Percentiles rank a stretch among this genome's conserved stretches.
phyloP scores from a whole-genome alignment of 2,888 invertebrate species.

The Palloptera scutellata region DNA sequence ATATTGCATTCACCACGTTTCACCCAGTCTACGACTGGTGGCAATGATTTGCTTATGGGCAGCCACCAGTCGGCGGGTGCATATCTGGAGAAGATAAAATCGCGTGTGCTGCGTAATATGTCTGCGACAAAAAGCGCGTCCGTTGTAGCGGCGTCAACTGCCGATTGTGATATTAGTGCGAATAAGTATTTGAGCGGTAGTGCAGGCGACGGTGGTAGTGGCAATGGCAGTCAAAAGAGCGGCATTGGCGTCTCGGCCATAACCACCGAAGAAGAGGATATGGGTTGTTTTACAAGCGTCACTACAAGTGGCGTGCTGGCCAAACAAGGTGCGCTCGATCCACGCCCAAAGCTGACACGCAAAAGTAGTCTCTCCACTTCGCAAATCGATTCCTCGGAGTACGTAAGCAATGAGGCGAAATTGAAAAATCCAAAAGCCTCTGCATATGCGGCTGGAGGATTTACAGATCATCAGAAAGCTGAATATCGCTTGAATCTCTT shows the following conservation, averaged over 20 bases:
- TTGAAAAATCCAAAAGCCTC: conserved; percentile 51
- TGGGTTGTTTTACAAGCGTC: conserved; percentile 75
- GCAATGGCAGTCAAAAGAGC: conserved; percentile 67
- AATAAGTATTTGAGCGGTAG: no score
- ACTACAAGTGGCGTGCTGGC: conserved; percentile 77
- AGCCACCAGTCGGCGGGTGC: conserved; percentile 59
- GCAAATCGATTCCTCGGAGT: conserved; percentile 73
- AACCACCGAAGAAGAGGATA: conserved; percentile 61
- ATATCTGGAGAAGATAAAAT: conserved; percentile 72
- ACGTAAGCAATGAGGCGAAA: conserved; percentile 64
- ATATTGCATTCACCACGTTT: conserved; percentile 22
- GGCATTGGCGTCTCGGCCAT: conserved; percentile 25
- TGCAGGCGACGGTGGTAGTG: conserved; percentile 1
- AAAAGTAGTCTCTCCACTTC: conserved; percentile 75
- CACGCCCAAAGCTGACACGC: conserved; percentile 61
- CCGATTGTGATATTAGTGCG: no score
- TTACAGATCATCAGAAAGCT: conserved; percentile 63
- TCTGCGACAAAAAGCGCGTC: conserved; percentile 37
- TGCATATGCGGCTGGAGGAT: conserved; percentile 52
- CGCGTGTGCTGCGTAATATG: conserved; percentile 68
- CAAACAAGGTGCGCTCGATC: conserved; percentile 65
- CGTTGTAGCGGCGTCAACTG: not conserved
- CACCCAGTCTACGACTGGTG: conserved; percentile 1
- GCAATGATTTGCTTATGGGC: conserved; percentile 42
- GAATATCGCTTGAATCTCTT: conserved; percentile 63